Base-by-base conservation (phyloP, 92 coral and sea anemone genomes). In the Epizoanthus illoricatus region DNA sequence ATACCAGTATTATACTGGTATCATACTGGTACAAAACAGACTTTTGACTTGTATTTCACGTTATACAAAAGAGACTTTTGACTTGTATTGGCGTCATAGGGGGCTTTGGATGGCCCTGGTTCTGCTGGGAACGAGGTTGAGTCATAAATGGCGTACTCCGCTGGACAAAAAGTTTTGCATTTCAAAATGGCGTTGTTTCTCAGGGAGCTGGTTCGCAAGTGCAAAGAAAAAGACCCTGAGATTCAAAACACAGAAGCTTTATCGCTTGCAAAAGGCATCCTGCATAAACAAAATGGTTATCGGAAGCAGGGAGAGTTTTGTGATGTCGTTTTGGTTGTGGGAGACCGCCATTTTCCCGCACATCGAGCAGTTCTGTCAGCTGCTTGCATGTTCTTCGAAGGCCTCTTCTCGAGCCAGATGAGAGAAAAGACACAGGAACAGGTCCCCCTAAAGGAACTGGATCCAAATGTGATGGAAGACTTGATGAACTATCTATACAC, bases 341-440 rank as follows among this genome's bases (percentile, higher is more conserved):
- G 73, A 36, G 36, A 47, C 11, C 73, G 55, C 12, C 49, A 69
- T 17, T 69, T 69, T 4, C 49, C 23, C 1, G 73, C 73, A 12
- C 73, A 69, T 69, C 73, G 73, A 36, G 73, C 52, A 15, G 73
- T 69, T 23, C 73, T 69, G 6, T 36, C 73, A 23, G 73, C 73
- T 9, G 41, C 49, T 40, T 69, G 73, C n/a, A 21, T 4, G 4
- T 69, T 69, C 41, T 69, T 69, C 24, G 73, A 69, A 69, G 73
- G 73, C 19, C 73, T 69, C 52, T 69, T 69, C 41, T 69, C 73
- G 24, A 69, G 55, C 23, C 49, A 41, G 2, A 36, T 69, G 52
- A 69, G 41, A 41, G 73, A 69, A 52, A 69, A 69, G 41, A 13
- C 36, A 15, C 73, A 69, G 41, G 49, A 69, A 13, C 36, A 21